These are phyloP conservation scores for Gymnoscopelus braueri DNA, from an alignment of 2,797 vertebrate species.

Conservation along the genomic window DNA sequence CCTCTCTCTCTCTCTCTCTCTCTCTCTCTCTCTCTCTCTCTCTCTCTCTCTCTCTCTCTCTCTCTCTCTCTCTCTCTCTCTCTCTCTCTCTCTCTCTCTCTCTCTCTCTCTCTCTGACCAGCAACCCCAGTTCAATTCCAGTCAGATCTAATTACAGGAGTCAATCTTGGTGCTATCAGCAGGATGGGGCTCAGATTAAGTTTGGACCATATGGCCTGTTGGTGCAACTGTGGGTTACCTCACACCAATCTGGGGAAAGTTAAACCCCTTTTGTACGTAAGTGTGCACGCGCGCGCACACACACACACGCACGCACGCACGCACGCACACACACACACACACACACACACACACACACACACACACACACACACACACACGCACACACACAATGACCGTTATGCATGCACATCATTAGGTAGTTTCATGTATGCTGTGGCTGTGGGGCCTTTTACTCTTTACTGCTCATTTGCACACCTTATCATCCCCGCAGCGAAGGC, in stretches of 20 bases:
- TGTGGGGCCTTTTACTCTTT: too few species aligned
- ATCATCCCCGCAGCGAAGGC: too few species aligned
- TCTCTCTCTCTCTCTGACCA: constrained; percentile 32
- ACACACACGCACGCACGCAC: constrained; percentile 8
- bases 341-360: not conserved
- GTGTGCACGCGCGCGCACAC: not conserved
- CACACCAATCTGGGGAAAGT: constrained; percentile 41
- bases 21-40: too few species aligned
- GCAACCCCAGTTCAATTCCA: constrained; percentile 30
- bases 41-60: too few species aligned
- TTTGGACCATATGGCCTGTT: constrained; percentile 75
- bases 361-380: constrained; percentile 1
- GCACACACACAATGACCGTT: not conserved
- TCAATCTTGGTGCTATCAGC: constrained; percentile 72
- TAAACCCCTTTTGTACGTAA: not conserved
- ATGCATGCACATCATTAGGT: too few species aligned
- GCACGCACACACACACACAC: not conserved
- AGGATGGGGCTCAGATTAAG: constrained; percentile 75
- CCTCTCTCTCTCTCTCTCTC: too few species aligned
- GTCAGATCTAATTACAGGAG: constrained; percentile 81
- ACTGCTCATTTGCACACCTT: too few species aligned
- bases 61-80: constrained; percentile 2
- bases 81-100: too few species aligned
- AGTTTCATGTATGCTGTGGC: too few species aligned
- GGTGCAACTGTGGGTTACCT: constrained; percentile 53